phyloP scores from a whole-genome alignment of 2,113 vertebrate species.

The Antechinus stuartii region DNA sequence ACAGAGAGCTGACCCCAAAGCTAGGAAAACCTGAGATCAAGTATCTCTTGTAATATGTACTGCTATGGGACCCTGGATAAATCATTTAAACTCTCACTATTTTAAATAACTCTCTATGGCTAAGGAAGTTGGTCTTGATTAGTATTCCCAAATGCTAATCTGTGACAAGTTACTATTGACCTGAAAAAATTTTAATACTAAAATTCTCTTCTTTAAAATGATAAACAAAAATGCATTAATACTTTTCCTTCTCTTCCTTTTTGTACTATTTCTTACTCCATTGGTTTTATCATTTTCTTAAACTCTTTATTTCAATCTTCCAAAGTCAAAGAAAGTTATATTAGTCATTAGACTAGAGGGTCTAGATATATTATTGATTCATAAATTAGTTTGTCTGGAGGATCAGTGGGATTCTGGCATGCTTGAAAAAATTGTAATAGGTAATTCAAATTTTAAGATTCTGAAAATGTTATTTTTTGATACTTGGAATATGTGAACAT shows the following conservation, averaged over 20 bases:
- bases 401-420: too few species aligned
- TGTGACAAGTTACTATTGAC: neutral
- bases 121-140: neutral
- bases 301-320: neutral
- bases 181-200: neutral
- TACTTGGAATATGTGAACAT: constrained; percentile 57
- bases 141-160: neutral
- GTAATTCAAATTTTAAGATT: too few species aligned
- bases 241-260: neutral
- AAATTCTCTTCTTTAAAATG: neutral
- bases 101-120: neutral
- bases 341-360: too few species aligned
- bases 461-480: constrained; percentile 10
- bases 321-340: neutral
- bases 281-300: neutral
- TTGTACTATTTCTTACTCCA: neutral
- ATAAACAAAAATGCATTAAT: neutral
- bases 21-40: neutral
- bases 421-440: too few species aligned
- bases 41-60: neutral
- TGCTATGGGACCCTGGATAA: neutral
- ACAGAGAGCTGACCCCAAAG: neutral
- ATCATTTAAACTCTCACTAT: neutral
- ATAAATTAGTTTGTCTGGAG: too few species aligned
- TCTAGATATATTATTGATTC: too few species aligned